Percentiles rank a stretch among this genome's conserved stretches.
These are phyloP conservation scores for Limulus polyphemus DNA, from an alignment of 2,888 invertebrate species.

Conservation along the genomic window DNA sequence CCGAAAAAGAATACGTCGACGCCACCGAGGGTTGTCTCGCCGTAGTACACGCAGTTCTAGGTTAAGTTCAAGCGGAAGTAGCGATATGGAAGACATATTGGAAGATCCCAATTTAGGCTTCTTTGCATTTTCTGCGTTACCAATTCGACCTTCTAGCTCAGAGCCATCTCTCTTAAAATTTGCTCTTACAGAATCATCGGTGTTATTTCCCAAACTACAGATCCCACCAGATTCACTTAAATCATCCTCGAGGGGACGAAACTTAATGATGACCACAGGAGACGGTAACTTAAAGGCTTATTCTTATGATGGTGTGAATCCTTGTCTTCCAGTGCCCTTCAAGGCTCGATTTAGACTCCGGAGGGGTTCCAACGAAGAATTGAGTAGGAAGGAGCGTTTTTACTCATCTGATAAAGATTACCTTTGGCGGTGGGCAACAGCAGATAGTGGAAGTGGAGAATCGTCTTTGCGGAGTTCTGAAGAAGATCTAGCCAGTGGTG, in stretches of 20 bases:
- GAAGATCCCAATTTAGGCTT: constrained; percentile 16
- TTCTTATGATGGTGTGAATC: constrained; percentile 24
- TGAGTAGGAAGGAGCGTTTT: too few species aligned
- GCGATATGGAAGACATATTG: constrained; percentile 25
- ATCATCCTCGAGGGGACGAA: not conserved
- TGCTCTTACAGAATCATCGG: not conserved
- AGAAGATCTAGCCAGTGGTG: too few species aligned
- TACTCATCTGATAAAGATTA: too few species aligned
- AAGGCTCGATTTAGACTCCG: constrained; percentile 13
- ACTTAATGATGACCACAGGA: constrained; percentile 11
- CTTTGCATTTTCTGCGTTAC: not conserved
- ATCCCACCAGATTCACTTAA: constrained; percentile 5
- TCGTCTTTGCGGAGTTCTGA: too few species aligned
- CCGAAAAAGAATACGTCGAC: constrained; percentile 7
- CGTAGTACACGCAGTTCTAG: constrained; percentile 9
- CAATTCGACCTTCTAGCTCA: constrained; percentile 16
- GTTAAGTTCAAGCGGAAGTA: constrained; percentile 8
- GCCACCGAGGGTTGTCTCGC: constrained; percentile 7
- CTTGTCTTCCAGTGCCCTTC: constrained; percentile 24
- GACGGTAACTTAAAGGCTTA: constrained; percentile 22
- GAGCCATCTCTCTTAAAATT: constrained; percentile 15
- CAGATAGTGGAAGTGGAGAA: too few species aligned
- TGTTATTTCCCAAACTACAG: not conserved
- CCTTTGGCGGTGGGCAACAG: too few species aligned
- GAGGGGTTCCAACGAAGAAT: not conserved